Evolutionary conservation across 2,113 vertebrate species (phyloP).

Genomic region (Sapayoa aenigma): DNA sequence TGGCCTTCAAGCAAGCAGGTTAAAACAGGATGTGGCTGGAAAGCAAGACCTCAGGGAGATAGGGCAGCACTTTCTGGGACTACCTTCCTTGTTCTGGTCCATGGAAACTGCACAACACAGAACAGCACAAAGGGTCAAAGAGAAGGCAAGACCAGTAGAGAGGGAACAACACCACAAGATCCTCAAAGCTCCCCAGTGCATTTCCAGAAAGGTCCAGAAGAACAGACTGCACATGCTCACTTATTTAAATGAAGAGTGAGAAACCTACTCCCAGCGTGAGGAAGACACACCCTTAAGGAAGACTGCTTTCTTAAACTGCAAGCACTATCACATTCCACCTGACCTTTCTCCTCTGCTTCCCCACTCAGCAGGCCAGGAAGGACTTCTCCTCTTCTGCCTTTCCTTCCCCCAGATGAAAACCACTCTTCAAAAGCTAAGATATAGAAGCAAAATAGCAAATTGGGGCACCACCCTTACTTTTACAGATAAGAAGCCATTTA

Average conservation of each 20-base stretch:
- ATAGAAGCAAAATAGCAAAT: not conserved
- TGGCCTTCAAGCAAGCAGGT: not conserved
- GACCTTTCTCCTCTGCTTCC: not conserved
- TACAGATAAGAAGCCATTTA: not conserved
- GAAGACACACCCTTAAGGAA: not conserved
- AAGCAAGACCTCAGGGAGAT: not conserved
- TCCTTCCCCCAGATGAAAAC: not conserved
- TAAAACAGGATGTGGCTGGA: not conserved
- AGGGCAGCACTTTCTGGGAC: not conserved
- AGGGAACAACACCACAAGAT: not conserved
- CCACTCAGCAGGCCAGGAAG: not conserved
- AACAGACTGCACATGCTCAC: not conserved
- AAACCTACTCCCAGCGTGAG: not conserved
- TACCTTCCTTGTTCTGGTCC: not conserved
- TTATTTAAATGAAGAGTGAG: not conserved
- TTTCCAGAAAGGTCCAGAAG: not conserved
- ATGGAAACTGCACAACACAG: not conserved
- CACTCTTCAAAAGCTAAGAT: not conserved
- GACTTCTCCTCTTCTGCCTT: not conserved
- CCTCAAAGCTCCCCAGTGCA: not conserved
- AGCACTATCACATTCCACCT: not conserved
- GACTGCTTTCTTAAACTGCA: not conserved
- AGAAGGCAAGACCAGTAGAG: not conserved
- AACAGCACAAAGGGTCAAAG: not conserved
- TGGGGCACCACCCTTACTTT: not conserved